Base-by-base conservation (phyloP, 2,113 vertebrate species). In the Scomber scombrus region DNA sequence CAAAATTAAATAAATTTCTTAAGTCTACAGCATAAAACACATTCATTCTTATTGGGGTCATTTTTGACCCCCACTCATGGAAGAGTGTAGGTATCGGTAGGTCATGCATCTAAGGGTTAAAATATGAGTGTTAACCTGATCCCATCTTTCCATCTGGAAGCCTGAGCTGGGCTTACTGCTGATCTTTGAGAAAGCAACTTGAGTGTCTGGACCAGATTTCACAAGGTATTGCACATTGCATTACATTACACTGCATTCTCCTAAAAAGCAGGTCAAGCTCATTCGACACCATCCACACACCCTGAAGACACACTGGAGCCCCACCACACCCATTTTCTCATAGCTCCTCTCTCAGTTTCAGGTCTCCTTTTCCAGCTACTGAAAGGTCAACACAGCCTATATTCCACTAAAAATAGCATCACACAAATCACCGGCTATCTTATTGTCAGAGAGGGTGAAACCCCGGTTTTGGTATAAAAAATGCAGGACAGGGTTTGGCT, bases 241-340 rank as follows among this genome's bases (percentile, higher is more conserved):
- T 8, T 40, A 40, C 34, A 10, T 40, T 40, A 40, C 34, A 40
- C 7, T 34, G 31, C n/a, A n/a, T 63, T 75, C 40, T 57, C 72
- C 63, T 50, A 55, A 80, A 85, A 91, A 88, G 68, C 89, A 88
- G 81, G 88, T 88, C 86, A 89, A 50, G 67, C 82, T 88, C 76
- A 73, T 74, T 34, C 54, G 82, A 89, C 80, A 83, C 67, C 54
- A 46, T 75, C 71, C 56, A 52, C 49, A 66, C 75, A 65, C 84
- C 71, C 46, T 54, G 46, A 80, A 71, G 68, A 71, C 63, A 47
- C 71, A 62, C 82, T 26, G 31, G 21, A 66, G 49, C 11, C 46
- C 57, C 10, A 16, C 71, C 81, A 57, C 77, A 56, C 67, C 75
- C 78, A 75, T 58, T 2, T 31, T 50, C 75, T 55, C 51, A 3